phyloP scores from a whole-genome alignment of 2,797 vertebrate genomes.

The Urosaurus nigricauda region DNA sequence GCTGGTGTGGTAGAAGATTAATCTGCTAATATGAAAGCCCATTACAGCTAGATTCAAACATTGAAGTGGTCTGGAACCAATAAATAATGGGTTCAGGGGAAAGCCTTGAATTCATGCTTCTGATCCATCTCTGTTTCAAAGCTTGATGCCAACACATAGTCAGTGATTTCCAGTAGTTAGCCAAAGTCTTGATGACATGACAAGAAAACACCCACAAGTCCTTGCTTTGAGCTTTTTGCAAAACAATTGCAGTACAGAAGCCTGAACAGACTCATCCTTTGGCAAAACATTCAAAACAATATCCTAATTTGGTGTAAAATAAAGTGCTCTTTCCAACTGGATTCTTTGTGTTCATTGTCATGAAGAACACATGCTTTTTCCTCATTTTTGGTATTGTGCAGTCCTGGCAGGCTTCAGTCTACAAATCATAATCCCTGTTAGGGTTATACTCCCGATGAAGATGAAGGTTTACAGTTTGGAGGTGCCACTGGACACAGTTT shows the following conservation, averaged over 20 bases:
- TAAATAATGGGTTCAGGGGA: not conserved
- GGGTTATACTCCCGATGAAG: no score
- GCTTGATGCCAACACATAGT: not conserved
- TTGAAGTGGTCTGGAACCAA: not conserved
- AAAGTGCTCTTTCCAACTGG: not conserved
- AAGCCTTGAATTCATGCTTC: not conserved
- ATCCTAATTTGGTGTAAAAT: not conserved
- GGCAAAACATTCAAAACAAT: not conserved
- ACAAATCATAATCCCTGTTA: slow-evolving; percentile 29
- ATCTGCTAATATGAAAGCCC: not conserved
- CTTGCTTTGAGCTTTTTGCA: not conserved
- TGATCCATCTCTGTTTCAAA: not conserved
- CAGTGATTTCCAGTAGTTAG: not conserved
- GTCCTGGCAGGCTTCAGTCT: not conserved
- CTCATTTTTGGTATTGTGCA: slow-evolving; percentile 15
- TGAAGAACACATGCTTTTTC: slow-evolving; percentile 15
- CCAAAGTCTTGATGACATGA: not conserved
- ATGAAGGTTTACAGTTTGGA: no score
- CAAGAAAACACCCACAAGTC: not conserved
- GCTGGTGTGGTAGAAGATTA: not conserved
- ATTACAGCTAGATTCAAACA: not conserved
- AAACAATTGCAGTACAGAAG: not conserved
- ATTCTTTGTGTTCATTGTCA: not conserved
- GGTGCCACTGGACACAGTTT: no score
- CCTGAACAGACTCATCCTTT: not conserved